Conservation (phyloP, 2,113 vertebrate genomes). For the Phoxinus phoxinus region DNA sequence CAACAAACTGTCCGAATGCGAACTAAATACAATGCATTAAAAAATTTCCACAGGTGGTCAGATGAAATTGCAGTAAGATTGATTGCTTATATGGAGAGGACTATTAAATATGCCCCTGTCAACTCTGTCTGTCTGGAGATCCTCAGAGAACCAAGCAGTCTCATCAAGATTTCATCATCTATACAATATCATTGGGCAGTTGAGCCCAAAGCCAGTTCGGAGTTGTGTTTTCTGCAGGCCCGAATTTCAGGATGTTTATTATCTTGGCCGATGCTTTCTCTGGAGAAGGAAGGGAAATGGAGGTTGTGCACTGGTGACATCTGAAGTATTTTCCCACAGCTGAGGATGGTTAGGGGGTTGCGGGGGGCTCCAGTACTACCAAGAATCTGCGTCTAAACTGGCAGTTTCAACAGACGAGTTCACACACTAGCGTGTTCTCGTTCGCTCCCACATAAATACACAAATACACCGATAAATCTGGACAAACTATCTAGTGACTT, state of each 20-base stretch:
- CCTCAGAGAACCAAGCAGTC: not conserved
- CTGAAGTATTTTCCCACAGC: conserved; percentile 75
- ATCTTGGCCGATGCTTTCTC: conserved; percentile 63
- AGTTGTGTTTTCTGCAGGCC: conserved; percentile 31
- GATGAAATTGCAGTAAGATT: conserved; percentile 42
- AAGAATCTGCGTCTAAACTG: conserved; percentile 8
- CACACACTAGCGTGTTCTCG: conserved; percentile 10
- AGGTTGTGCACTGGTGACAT: conserved; percentile 68
- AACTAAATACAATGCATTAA: conserved; percentile 10
- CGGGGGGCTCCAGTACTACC: conserved; percentile 53
- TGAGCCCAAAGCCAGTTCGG: not conserved
- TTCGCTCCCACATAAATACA: conserved; percentile 10
- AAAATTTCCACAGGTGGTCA: conserved; percentile 14
- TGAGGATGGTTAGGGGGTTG: conserved; percentile 57
- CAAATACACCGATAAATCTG: conserved; percentile 16
- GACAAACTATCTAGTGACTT: conserved; percentile 34
- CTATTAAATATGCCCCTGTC: conserved; percentile 22
- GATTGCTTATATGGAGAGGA: conserved; percentile 33
- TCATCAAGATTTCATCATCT: conserved; percentile 18
- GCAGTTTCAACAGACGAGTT: conserved; percentile 30
- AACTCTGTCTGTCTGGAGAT: conserved; percentile 19
- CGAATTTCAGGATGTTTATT: conserved; percentile 54
- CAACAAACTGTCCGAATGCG: not conserved
- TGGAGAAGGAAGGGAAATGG: conserved; percentile 54
- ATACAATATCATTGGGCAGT: not conserved